Base-by-base conservation (phyloP, 2,888 invertebrate species). In the Onthophagus sagittarius region DNA sequence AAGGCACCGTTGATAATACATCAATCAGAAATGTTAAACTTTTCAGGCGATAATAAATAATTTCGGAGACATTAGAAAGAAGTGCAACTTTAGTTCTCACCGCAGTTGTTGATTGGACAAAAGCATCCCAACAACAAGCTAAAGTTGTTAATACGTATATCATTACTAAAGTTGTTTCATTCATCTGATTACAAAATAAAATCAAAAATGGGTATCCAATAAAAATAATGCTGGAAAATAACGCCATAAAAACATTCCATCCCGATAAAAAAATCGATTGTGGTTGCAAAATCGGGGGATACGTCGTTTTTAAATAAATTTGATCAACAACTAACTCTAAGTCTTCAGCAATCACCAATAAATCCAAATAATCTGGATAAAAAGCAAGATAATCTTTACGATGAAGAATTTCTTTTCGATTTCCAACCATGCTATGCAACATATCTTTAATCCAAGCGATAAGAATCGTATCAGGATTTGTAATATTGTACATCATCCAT, bases 261-360 rank as follows among this genome's bases (percentile, higher is more conserved):
- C 76, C 62, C 11, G 11, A 32, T 6, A 79, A 63, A 53, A 81
- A 70, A n/a, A 79, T 74, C 2, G 79, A 80, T 15, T 79, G 74
- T 4, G 80, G 80, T 71, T 79, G 78, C 7, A 81, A 71, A 13
- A 81, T 77, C 39, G 77, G 78, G 5, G 79, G 80, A 71, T 75
- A 81, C 5, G 65, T 77, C 13, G 71, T 69, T 72, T 75, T 78
- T n/a, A 79, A 15, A 65, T 80, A 81, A 11, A 80, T 77, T 0
- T 72, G 74, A 64, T 79, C 78, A 0, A 76, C 72, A 1, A 75
- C 74, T 2, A 78, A 67, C 32, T 77, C 77, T 15, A 75, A 70
- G 62, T 76, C 74, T 71, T 78, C 77, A 0, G 76, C 70, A n/a
- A 78, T 63, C 2, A 75, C 74, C 2, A 78, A 14, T 33, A 75